Conservation (phyloP, 2,797 vertebrate species). For the Aselliscus stoliczkanus region DNA sequence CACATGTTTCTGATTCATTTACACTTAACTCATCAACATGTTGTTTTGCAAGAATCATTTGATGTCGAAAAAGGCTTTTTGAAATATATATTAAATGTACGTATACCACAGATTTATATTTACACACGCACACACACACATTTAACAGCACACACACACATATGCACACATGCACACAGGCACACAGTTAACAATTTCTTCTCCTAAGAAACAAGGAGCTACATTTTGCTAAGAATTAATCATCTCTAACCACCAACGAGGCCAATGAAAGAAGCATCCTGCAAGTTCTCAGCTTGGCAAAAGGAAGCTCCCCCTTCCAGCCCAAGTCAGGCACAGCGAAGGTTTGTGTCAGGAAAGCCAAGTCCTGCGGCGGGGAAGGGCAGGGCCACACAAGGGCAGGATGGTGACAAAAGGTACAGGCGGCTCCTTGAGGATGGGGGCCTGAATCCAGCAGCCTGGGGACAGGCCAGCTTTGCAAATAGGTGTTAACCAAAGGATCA, state of each 20-base stretch:
- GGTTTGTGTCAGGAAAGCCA: too few relatives aligned
- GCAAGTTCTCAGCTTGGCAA: neutral
- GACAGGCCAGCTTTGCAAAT: neutral
- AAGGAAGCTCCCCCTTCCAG: neutral
- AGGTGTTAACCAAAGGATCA: too few relatives aligned
- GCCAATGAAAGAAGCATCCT: neutral
- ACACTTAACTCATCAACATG: conserved; percentile 72
- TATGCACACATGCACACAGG: neutral
- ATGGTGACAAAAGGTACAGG: neutral
- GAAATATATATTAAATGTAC: conserved; percentile 47
- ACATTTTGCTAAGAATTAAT: neutral
- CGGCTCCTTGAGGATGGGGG: neutral
- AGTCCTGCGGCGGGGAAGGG: neutral
- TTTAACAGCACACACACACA: neutral
- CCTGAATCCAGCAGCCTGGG: neutral
- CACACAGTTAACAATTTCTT: neutral
- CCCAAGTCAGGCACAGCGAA: neutral
- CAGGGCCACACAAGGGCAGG: accelerated
- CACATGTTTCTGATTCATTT: conserved; percentile 74
- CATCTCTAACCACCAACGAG: neutral
- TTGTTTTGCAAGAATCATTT: conserved; percentile 65
- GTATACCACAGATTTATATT: neutral
- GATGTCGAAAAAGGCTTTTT: conserved; percentile 44
- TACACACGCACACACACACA: neutral
- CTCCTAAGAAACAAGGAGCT: neutral